These are phyloP conservation scores for Rhagonycha fulva DNA, from an alignment of 2,888 invertebrate species.

Conservation along the genomic window DNA sequence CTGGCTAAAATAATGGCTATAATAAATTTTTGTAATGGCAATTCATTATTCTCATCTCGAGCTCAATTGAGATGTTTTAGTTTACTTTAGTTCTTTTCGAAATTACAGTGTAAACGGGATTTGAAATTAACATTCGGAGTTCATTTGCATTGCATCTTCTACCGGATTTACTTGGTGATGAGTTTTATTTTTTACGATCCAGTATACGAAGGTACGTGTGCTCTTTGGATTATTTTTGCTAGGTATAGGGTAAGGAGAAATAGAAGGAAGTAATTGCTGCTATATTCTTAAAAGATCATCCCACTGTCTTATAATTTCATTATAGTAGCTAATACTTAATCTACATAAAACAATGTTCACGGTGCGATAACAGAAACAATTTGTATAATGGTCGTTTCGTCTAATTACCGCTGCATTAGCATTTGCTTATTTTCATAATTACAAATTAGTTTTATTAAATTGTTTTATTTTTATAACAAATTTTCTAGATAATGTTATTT, in stretches of 20 bases:
- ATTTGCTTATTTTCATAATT: constrained; percentile 22
- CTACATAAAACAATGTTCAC: constrained; percentile 35
- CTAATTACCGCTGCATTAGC: constrained; percentile 21
- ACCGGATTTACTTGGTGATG: constrained; percentile 44
- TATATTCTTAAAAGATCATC: constrained; percentile 34
- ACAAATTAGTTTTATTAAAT: constrained; percentile 16
- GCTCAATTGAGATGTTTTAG: neutral
- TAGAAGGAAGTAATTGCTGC: constrained; percentile 30
- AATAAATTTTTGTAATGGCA: neutral
- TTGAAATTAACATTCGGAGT: constrained; percentile 42
- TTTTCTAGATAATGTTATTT: neutral
- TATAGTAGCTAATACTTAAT: constrained; percentile 42
- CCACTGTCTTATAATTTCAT: constrained; percentile 41
- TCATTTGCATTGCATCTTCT: constrained; percentile 45
- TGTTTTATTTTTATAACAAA: neutral
- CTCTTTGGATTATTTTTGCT: constrained; percentile 18
- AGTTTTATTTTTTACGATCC: constrained; percentile 46
- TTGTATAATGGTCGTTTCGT: constrained; percentile 28
- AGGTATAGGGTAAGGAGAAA: constrained; percentile 27
- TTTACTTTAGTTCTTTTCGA: constrained; percentile 18
- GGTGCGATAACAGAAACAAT: constrained; percentile 29
- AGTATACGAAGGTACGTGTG: constrained; percentile 31
- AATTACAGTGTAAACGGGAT: constrained; percentile 30
- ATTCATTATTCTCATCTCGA: neutral
- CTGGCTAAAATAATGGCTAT: neutral